Evolutionary conservation across 2,113 vertebrate genomes (phyloP).

Genomic region (Pimephales promelas): DNA sequence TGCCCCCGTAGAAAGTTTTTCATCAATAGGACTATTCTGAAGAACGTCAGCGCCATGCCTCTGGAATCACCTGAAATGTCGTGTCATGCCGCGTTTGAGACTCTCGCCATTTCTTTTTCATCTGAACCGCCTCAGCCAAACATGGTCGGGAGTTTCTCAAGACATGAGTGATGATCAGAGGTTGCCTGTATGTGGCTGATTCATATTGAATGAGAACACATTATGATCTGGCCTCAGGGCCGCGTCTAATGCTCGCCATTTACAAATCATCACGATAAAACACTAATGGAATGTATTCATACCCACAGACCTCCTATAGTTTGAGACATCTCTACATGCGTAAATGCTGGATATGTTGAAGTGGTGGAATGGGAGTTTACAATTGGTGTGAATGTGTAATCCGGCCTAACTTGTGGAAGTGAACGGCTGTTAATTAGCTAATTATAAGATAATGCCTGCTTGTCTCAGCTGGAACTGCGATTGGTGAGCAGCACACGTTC

Average conservation of each 20-base stretch:
- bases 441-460: not conserved
- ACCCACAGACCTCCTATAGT: slow-evolving; percentile 16
- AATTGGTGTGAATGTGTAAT: not conserved
- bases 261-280: slow-evolving; percentile 49
- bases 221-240: slow-evolving; percentile 51
- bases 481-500: not conserved
- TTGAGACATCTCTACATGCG: not conserved
- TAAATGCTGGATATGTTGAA: not conserved
- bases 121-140: slow-evolving; percentile 20
- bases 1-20: slow-evolving; percentile 22
- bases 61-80: slow-evolving; percentile 50
- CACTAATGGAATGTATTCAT: slow-evolving; percentile 45
- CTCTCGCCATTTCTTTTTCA: not conserved
- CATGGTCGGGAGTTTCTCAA: slow-evolving; percentile 11
- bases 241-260: slow-evolving; percentile 50
- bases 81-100: not conserved
- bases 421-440: not conserved
- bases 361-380: not conserved
- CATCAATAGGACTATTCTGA: slow-evolving; percentile 29
- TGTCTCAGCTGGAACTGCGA: not conserved
- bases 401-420: not conserved
- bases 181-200: slow-evolving; percentile 47
- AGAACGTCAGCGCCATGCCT: slow-evolving; percentile 10
- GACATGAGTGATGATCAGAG: slow-evolving; percentile 46
- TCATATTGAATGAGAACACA: slow-evolving; percentile 50